Evolutionary conservation across 2,888 invertebrate genomes (phyloP).

Genomic region (Balanococcus diminutus): DNA sequence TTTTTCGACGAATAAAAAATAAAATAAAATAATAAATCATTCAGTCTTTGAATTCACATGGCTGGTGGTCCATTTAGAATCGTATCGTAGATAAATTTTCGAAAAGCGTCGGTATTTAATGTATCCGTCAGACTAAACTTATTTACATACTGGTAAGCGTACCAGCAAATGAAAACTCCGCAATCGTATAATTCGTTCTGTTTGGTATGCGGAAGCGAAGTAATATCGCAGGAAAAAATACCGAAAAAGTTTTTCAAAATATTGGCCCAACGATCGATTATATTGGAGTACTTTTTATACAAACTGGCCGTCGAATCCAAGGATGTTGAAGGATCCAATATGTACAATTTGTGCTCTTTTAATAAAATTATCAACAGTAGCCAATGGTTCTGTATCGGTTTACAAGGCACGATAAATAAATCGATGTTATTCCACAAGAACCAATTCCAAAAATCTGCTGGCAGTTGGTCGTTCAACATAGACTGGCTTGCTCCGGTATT

Average conservation of each 20-base stretch:
- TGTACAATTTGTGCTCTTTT: not conserved
- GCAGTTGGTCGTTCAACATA: not conserved
- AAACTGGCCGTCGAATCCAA: not conserved
- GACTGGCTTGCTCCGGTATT: slow-evolving; percentile 2
- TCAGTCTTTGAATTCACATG: not conserved
- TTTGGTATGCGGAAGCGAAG: slow-evolving; percentile 23
- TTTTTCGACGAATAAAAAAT: not conserved
- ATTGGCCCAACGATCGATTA: not conserved
- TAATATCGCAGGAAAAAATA: not conserved
- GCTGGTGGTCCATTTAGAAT: slow-evolving; percentile 18
- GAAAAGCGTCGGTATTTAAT: not conserved
- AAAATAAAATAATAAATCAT: not conserved
- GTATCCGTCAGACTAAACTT: not conserved
- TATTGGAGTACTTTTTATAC: not conserved
- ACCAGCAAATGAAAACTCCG: slow-evolving; percentile 34
- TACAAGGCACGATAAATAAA: slow-evolving; percentile 10
- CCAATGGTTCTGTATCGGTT: slow-evolving; percentile 31
- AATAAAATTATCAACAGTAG: not conserved
- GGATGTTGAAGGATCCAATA: slow-evolving; percentile 29
- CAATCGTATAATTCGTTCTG: not conserved
- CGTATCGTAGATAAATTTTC: slow-evolving; percentile 34
- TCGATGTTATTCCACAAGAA: not conserved
- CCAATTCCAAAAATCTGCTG: slow-evolving; percentile 6
- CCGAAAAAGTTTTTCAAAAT: slow-evolving; percentile 17
- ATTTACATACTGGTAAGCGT: slow-evolving; percentile 33